Base-by-base conservation (phyloP, 2,888 invertebrate species). In the Platycheirus albimanus region DNA sequence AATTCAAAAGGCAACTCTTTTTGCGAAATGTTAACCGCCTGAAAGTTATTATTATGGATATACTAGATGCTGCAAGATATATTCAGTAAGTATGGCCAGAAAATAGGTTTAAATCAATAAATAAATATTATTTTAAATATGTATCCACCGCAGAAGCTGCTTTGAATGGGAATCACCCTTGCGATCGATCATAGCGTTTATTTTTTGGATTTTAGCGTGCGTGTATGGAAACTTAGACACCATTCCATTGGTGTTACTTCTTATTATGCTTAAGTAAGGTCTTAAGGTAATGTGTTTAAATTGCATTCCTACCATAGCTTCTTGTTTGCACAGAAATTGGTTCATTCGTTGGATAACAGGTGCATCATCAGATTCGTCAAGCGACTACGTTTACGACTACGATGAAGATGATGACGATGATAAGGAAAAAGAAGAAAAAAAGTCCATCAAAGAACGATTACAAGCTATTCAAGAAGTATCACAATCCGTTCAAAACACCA, bases 401-500 rank as follows among this genome's bases (percentile, higher is more conserved):
- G 94, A 94, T 77, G 93, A 95, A 86, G 97, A 98, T 69, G 98
- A 98, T 85, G 98, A 98, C 15, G 96, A 96, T 79, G 97, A 98
- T 87, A 96, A 95, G 88, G 97, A 97, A 88, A 97, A 96, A 92
- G 98, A 98, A 90, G 98, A 98, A 89, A 98, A 98, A 90, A 98
- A 98, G 91, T 96, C 97, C 86, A 92, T 99, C 66, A 97, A 98
- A 89, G 98, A 98, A 90, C 94, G 97, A 79, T 91, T 99, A 45
- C 97, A 97, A 91, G 96, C 98, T 2, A 97, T 99, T 86, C 99
- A 99, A 90, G 99, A 99, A 91, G 98, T 99, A 2, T 98, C 99
- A 15, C 96, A 98, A 88, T 96, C 96, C 70, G 98, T 99, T 3
- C 99, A 99, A 91, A 98, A 99, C 88, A 96, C 96, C 0, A 96